These are phyloP conservation scores for Drosophila rufa DNA, from an alignment of 1,140 invertebrate genomes.

Conservation along the genomic window DNA sequence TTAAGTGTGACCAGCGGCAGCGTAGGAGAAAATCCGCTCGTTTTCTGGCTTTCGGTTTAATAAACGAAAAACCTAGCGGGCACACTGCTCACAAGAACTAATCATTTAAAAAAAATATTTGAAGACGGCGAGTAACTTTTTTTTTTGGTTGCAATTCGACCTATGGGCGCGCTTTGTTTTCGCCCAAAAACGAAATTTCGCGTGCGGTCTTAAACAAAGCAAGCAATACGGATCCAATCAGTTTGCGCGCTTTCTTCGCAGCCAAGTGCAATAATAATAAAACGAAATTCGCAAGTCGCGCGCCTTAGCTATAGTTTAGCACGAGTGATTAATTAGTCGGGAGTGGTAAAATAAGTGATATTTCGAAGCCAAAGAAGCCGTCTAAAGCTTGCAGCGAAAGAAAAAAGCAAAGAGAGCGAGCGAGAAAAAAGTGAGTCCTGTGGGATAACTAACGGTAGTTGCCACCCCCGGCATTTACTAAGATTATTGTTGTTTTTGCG, in stretches of 20 bases:
- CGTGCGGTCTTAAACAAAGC: neutral
- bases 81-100: neutral
- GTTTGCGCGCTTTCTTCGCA: constrained; percentile 1
- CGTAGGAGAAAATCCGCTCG: too few relatives aligned
- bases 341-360: neutral
- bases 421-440: constrained; percentile 14
- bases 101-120: neutral
- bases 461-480: constrained; percentile 5
- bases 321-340: neutral
- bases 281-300: neutral
- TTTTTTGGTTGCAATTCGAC: neutral
- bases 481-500: neutral
- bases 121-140: neutral
- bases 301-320: neutral
- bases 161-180: neutral
- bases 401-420: neutral
- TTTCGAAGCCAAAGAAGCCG: constrained; percentile 5
- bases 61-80: too few relatives aligned
- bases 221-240: neutral
- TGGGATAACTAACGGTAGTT: constrained; percentile 27
- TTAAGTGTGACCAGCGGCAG: too few relatives aligned
- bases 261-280: constrained; percentile 3
- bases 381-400: neutral
- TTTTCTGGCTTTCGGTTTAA: too few relatives aligned
- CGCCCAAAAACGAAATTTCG: neutral